Evolutionary conservation across 2,797 vertebrate species (phyloP), one percentile per base, ranked within the genome.

Genomic region (Megalops cyprinoides): DNA sequence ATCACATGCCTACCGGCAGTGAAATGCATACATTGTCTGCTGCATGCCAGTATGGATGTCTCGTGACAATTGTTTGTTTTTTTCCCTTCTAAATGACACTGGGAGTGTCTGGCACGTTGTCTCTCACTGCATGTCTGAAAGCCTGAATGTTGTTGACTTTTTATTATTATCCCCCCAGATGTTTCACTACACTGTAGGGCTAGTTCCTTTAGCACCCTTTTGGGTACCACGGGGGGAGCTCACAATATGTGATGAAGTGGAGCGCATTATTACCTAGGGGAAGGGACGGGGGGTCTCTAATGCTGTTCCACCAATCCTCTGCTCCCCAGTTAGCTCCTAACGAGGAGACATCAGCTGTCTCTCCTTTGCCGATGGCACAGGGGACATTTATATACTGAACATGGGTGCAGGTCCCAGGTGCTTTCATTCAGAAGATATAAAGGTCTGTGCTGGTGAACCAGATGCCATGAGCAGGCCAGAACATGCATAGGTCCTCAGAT

Each of bases 371-470:
- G 23, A 14, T 31, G 10, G n/a, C 15, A 9, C 28, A 25, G 15
- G 15, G 34, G 67, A 10, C 34, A 48, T 79, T 79, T 44, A 56
- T 56, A 74, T 71, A 23, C 25, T 23, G 65, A 3, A 3, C 71
- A 51, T 60, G 53, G 53, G 79, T 28, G 37, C 14, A 28, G 46
- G 42, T 58, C 39, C 69, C 79, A 81, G 79, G 73, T 81, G 73
- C 48, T 81, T 55, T 18, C 73, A 80, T 42, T 80, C 73, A 81
- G 71, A 73, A 81, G 56, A 58, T 51, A 75, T 75, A 80, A 81
- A 75, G 34, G 46, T 75, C 48, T 31, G 28, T 15, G 31, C 25
- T 39, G 3, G 3, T 37, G 55, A 81, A 67, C 79, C 74, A 12
- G 60, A 48, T 69, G 60, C 56, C 74, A 81, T 67, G 60, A 48